phyloP scores from a whole-genome alignment of 2,113 vertebrate genomes.

The Eurystomus gularis region DNA sequence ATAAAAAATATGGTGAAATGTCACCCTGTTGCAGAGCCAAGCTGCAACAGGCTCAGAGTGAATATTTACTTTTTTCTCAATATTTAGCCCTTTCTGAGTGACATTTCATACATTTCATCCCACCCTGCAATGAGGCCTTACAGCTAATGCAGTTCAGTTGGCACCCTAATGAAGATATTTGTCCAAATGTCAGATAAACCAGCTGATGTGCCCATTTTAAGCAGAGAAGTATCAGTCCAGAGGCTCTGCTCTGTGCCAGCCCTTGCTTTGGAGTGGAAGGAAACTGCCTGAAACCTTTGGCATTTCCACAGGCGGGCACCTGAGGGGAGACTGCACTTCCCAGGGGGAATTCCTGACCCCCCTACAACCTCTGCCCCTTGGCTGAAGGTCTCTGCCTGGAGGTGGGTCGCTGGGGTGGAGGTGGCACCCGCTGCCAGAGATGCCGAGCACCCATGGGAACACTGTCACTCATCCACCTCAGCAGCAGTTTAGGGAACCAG shows the following conservation, averaged over 20 bases:
- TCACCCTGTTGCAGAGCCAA: background rate
- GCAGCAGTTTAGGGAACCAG: background rate
- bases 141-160: background rate
- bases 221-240: accelerated
- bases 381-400: background rate
- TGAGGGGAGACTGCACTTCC: background rate
- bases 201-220: accelerated
- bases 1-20: no score
- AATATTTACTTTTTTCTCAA: background rate
- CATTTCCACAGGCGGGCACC: background rate
- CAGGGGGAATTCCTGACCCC: background rate
- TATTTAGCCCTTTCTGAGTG: background rate
- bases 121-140: background rate
- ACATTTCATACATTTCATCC: background rate
- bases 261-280: background rate
- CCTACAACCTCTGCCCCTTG: background rate
- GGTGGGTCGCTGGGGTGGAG: background rate
- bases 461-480: background rate
- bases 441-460: accelerated
- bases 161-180: background rate
- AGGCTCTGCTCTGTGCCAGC: accelerated
- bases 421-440: background rate
- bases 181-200: background rate
- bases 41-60: background rate
- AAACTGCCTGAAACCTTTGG: accelerated